Percentiles rank a stretch among this genome's conserved stretches.
Evolutionary conservation across 2,888 invertebrate species (phyloP).

Genomic region (Synergus gifuensis): DNA sequence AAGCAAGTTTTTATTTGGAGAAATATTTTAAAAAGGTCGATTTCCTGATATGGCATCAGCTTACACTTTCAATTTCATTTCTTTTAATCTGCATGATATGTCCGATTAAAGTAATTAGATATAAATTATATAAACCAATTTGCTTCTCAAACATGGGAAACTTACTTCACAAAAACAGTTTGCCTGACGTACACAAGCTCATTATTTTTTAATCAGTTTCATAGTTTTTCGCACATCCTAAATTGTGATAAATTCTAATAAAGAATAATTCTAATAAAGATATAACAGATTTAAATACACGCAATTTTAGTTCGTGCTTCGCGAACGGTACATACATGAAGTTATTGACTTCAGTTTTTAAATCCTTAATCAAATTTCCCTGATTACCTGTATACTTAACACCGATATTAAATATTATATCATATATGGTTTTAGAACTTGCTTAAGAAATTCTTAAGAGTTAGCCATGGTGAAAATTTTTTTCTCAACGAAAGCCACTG

Average conservation of each 20-base stretch:
- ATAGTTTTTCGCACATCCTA: neutral
- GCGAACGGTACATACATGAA: too few relatives aligned
- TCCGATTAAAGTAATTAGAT: neutral
- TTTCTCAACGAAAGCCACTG: slow-evolving; percentile 66
- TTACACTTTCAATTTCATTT: neutral
- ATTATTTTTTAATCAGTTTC: neutral
- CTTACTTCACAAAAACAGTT: neutral
- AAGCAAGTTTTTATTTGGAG: neutral
- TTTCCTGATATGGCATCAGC: neutral
- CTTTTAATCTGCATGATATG: neutral
- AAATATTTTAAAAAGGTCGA: neutral
- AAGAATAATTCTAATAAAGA: too few relatives aligned
- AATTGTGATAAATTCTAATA: too few relatives aligned
- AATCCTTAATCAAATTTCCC: too few relatives aligned
- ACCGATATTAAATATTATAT: neutral
- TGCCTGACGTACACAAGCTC: neutral
- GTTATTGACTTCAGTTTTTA: too few relatives aligned
- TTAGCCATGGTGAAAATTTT: slow-evolving; percentile 68
- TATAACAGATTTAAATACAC: too few relatives aligned
- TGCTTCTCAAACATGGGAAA: neutral
- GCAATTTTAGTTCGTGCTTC: too few relatives aligned
- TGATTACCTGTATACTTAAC: neutral
- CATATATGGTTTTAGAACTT: slow-evolving; percentile 41
- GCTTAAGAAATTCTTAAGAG: slow-evolving; percentile 51
- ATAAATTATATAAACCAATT: neutral